These are phyloP conservation scores for Rhamphomyia laevipes DNA, from an alignment of 2,888 invertebrate species.

Conservation along the genomic window DNA sequence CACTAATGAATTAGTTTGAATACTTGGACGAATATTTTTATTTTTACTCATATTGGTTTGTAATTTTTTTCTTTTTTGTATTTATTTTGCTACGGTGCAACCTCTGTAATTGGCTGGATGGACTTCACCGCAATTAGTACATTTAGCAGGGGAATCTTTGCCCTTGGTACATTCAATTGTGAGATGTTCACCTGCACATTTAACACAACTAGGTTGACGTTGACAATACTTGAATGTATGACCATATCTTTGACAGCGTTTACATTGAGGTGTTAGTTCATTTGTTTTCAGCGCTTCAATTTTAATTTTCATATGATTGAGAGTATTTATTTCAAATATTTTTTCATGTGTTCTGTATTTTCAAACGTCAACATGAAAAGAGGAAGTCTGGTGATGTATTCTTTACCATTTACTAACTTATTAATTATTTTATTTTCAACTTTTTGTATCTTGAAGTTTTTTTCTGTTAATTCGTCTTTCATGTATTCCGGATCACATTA, in stretches of 20 bases:
- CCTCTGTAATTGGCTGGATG: conserved; percentile 3
- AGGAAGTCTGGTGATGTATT: not conserved
- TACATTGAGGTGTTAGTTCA: too few relatives aligned
- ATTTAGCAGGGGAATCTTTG: not conserved
- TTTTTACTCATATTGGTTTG: not conserved
- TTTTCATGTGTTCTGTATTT: too few relatives aligned
- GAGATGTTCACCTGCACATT: too few relatives aligned
- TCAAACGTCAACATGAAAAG: not conserved
- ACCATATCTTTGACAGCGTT: too few relatives aligned
- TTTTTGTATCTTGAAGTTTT: not conserved
- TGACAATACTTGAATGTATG: too few relatives aligned
- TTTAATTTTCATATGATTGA: too few relatives aligned
- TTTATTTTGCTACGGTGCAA: conserved; percentile 1
- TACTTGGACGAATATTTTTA: not conserved
- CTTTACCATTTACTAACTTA: not conserved
- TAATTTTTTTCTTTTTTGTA: conserved; percentile 2
- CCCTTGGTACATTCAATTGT: too few relatives aligned
- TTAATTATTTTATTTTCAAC: not conserved
- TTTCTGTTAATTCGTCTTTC: not conserved
- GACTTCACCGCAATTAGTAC: not conserved
- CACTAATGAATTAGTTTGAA: too few relatives aligned
- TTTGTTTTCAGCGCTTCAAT: too few relatives aligned
- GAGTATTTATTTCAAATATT: too few relatives aligned
- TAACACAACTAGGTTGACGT: too few relatives aligned
- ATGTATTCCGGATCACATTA: not conserved